Base-by-base conservation (phyloP, 30 jellyfish, hydroid and myxozoan species). In the Aurelia coerulea region DNA sequence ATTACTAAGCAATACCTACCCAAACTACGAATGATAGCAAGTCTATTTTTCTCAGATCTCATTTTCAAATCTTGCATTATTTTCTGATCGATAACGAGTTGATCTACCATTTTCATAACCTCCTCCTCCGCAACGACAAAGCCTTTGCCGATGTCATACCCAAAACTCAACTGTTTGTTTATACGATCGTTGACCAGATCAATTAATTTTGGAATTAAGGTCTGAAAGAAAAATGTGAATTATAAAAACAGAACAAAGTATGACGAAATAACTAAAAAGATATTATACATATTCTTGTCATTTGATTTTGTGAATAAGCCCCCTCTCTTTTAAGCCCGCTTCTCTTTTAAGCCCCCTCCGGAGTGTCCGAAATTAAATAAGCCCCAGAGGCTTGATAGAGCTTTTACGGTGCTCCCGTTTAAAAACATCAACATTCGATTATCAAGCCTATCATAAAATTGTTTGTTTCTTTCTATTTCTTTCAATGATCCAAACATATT, bases 101-200 rank as follows among this genome's bases (percentile, higher is more conserved):
- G 98, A 65, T 92, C 96, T 9, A 87, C 79, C 88, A 92, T 80
- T 82, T 81, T 86, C 83, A 91, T 74, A 0, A 92, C 96, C 58
- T 92, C 98, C 76, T 92, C 98, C 84, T 92, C 98, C 37, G 98
- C 96, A 16, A 81, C 86, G 3, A 92, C 98, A 70, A 92, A 92
- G 6, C 98, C 98, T 82, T 92, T 92, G 51, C 98, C 98, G 35
- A 92, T 85, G 79, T 92, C 98, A 66, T 92, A 92, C 0, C 98
- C 98, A 71, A 92, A 92, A 65, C 98, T 92, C 69, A 92, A 76
- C 50, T 92, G 98, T 39, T 79, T 91, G 73, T 92, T 92, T 46
- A 92, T 87, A 3, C 97, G 94, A 39, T 92, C 82, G 85, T 92
- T 86, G 5, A 92, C 98, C 41, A 92, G 88, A 63, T 92, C 98